Evolutionary conservation across 2,888 invertebrate genomes (phyloP).

Genomic region (Amiota mariae): DNA sequence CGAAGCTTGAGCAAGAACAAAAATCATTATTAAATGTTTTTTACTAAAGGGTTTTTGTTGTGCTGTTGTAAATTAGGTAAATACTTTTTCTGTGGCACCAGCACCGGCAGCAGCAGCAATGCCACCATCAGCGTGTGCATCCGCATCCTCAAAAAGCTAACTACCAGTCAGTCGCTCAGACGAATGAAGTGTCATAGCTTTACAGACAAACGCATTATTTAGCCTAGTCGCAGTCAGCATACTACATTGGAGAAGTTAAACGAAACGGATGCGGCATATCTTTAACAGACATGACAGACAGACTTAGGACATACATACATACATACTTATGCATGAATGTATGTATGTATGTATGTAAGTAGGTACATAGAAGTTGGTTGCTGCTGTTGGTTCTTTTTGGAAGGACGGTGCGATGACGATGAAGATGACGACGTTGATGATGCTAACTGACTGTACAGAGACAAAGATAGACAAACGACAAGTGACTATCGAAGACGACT

Average conservation of each 20-base stretch:
- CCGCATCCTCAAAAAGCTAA: slow-evolving; percentile 55
- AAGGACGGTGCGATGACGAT: no score
- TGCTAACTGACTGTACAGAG: slow-evolving; percentile 35
- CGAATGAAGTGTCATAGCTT: slow-evolving; percentile 72
- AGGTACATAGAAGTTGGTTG: background rate
- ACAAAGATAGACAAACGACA: slow-evolving; percentile 63
- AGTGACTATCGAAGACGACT: slow-evolving; percentile 59
- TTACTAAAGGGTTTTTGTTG: slow-evolving; percentile 14
- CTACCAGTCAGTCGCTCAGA: slow-evolving; percentile 54
- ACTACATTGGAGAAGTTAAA: background rate
- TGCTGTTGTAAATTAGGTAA: background rate
- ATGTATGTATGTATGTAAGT: background rate
- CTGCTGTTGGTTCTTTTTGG: no score
- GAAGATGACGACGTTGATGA: background rate
- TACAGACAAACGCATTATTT: slow-evolving; percentile 72
- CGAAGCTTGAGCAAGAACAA: slow-evolving; percentile 33
- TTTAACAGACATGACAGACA: slow-evolving; percentile 53
- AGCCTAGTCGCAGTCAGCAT: slow-evolving; percentile 46
- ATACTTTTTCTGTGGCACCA: background rate
- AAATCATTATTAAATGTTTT: slow-evolving; percentile 27
- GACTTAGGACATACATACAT: slow-evolving; percentile 4
- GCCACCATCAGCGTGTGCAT: slow-evolving; percentile 59
- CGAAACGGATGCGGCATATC: slow-evolving; percentile 22
- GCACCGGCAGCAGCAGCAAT: background rate
- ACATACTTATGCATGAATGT: background rate